Evolutionary conservation across 2,888 invertebrate genomes (phyloP), one percentile per base, ranked within the genome.

Genomic region (Alsophila aescularia): DNA sequence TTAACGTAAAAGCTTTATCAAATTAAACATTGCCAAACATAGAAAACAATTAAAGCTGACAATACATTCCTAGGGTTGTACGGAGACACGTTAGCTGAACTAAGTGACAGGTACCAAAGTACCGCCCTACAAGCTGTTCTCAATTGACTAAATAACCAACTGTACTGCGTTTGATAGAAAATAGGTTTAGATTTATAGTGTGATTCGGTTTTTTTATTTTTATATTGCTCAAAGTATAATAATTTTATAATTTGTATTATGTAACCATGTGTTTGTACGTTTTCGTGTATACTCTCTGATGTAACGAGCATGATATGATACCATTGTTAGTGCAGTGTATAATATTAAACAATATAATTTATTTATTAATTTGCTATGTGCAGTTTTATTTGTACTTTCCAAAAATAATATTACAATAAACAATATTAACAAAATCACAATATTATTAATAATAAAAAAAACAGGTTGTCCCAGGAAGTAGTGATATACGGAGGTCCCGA

Each of bases 331-430:
- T 84, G 89, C 87, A 87, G 88, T 90, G 87, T 87, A 86, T 88
- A 79, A 87, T 89, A 90, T 90, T 87, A 84, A 90, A 89, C 87
- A 87, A 77, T 87, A 90, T 89, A 89, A 91, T 91, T 91, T 91
- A 91, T 91, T 91, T 91, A 91, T 91, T 91, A 84, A 90, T 91
- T 91, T 91, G 90, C 90, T 67, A 69, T 69, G 49, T 66, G 77
- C 76, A 74, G 77, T 75, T 77, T 80, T 69, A 75, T 73, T 78
- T 57, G 6, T 13, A 27, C 8, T 2, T 9, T 6, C 6, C 4
- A 21, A 21, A 6, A 5, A 3, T 21, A 5, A 3, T 6, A 5
- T 6, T 21, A 5, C 21, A 21, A 3, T 21, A 3, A 21, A 21
- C 21, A 5, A 5, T 21, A 5, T 6, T 21, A 21, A n/a, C n/a